Evolutionary conservation across 2,797 vertebrate species (phyloP).

Genomic region (Oceanodroma leucorhoa): DNA sequence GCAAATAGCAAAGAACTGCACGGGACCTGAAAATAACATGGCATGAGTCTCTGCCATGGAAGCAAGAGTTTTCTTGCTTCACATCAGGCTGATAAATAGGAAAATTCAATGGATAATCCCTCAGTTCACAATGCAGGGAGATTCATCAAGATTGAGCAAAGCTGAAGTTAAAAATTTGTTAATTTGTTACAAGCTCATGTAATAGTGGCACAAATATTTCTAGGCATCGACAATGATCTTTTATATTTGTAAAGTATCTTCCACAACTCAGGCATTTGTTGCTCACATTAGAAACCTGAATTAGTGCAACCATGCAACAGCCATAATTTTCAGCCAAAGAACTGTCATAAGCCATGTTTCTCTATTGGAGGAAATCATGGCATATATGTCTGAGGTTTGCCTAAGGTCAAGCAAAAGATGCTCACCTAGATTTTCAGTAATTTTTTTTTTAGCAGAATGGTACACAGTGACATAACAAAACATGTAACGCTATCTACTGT

Average conservation of each 20-base stretch:
- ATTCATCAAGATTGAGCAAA: background rate
- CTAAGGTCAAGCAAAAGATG: background rate
- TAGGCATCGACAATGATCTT: background rate
- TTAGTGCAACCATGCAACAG: background rate
- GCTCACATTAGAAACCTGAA: background rate
- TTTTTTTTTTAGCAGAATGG: background rate
- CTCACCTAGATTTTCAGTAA: background rate
- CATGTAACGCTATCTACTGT: background rate
- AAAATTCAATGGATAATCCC: background rate
- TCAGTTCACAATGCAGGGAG: background rate
- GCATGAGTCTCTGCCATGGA: background rate
- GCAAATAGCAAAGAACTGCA: background rate
- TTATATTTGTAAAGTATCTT: background rate
- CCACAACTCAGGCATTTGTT: background rate
- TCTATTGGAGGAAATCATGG: background rate
- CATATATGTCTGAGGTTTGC: background rate
- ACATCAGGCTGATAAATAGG: background rate
- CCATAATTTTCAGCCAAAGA: background rate
- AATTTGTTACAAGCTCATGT: background rate
- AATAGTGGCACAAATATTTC: background rate
- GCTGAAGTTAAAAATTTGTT: background rate
- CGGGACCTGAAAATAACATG: background rate
- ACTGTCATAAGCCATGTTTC: background rate
- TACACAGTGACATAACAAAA: background rate
- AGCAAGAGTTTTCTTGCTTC: background rate